Evolutionary conservation across 1,140 invertebrate species (phyloP).

Genomic region (Fopius arisanus): DNA sequence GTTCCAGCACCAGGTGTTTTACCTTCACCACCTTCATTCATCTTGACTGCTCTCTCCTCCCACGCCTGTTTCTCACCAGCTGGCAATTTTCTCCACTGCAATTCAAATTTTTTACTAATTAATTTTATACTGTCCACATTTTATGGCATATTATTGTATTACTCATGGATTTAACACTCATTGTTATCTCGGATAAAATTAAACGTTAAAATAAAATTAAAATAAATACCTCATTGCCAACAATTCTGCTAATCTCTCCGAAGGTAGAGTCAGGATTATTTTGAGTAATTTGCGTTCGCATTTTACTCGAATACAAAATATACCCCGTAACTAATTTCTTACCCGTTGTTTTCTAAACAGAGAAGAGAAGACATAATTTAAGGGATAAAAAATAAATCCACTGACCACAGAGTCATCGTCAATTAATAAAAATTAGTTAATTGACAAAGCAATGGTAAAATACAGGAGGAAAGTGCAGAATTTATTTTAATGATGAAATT

Average conservation of each 20-base stretch:
- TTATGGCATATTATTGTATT: slow-evolving; percentile 38
- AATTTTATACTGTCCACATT: slow-evolving; percentile 26
- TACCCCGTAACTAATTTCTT: slow-evolving; percentile 96
- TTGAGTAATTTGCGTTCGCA: slow-evolving; percentile 85
- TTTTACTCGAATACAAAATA: slow-evolving; percentile 97
- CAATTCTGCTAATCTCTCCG: slow-evolving; percentile 96
- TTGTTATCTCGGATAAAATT: slow-evolving; percentile 34
- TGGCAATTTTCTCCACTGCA: slow-evolving; percentile 89
- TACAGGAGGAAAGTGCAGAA: no score
- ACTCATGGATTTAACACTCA: slow-evolving; percentile 15
- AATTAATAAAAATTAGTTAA: neutral
- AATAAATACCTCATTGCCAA: slow-evolving; percentile 86
- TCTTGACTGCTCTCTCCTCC: slow-evolving; percentile 88
- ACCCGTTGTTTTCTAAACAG: slow-evolving; percentile 75
- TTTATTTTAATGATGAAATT: no score
- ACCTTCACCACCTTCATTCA: slow-evolving; percentile 79
- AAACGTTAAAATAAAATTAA: slow-evolving; percentile 36
- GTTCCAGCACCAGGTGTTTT: slow-evolving; percentile 54
- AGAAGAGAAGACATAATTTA: slow-evolving; percentile 58
- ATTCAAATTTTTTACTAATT: slow-evolving; percentile 29
- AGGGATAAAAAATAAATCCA: slow-evolving; percentile 37
- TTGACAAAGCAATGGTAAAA: neutral
- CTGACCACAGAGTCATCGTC: neutral
- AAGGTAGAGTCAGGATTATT: slow-evolving; percentile 95
- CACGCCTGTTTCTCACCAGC: slow-evolving; percentile 89